A percentile compares a stretch with the other conserved stretches of the same genome.
These are phyloP conservation scores for Seira sanloemensis DNA, from an alignment of 2,888 invertebrate species.

Conservation along the genomic window DNA sequence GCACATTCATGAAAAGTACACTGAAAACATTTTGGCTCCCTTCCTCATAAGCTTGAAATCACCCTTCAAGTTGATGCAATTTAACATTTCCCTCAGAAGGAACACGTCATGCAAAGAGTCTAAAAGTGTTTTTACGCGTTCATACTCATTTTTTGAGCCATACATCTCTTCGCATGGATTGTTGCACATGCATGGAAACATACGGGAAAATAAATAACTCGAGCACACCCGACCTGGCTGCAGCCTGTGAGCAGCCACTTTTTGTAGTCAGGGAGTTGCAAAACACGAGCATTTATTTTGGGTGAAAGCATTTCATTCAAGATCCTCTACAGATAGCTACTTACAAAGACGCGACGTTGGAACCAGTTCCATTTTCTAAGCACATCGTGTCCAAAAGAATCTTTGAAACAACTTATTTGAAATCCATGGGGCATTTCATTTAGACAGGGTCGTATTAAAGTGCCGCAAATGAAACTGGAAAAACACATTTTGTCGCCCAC, in stretches of 20 bases:
- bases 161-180: background rate
- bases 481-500: too few relatives aligned
- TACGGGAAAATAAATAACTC: conserved; percentile 4
- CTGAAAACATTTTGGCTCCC: too few relatives aligned
- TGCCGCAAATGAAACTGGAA: too few relatives aligned
- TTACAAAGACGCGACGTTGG: background rate
- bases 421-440: conserved; percentile 39
- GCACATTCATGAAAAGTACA: too few relatives aligned
- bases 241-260: too few relatives aligned
- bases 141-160: background rate
- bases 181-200: conserved; percentile 4
- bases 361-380: background rate
- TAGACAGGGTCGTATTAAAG: too few relatives aligned
- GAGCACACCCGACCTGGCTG: too few relatives aligned
- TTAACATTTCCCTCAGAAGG: too few relatives aligned
- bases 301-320: conserved; percentile 7
- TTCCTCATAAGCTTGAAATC: too few relatives aligned
- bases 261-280: background rate
- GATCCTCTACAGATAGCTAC: conserved; percentile 2
- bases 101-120: background rate
- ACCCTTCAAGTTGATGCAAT: too few relatives aligned
- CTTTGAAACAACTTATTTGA: conserved; percentile 39
- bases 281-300: background rate
- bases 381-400: conserved; percentile 37
- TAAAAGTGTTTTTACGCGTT: background rate